These are phyloP conservation scores for Rotaria macrura DNA, from an alignment of 2,888 invertebrate species.

Conservation along the genomic window DNA sequence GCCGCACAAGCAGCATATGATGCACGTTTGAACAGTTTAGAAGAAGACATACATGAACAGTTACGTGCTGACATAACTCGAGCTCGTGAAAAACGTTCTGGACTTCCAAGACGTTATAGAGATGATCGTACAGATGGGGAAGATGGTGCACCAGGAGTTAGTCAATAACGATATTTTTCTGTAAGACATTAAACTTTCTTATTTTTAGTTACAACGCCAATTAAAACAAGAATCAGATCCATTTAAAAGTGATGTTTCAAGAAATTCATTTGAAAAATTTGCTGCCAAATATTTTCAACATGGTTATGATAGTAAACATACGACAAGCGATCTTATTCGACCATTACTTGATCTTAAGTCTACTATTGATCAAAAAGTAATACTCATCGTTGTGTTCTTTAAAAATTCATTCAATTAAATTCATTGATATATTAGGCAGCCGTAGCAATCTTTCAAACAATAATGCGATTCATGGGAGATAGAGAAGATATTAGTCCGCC, in stretches of 20 bases:
- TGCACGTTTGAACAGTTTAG: slow-evolving; percentile 19
- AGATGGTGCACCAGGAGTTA: slow-evolving; percentile 1
- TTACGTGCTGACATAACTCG: not conserved
- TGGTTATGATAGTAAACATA: slow-evolving; percentile 84
- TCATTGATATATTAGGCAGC: not conserved
- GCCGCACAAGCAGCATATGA: not conserved
- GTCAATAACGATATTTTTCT: not conserved
- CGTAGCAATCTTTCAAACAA: not conserved
- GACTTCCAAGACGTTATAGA: not conserved
- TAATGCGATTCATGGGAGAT: slow-evolving; percentile 15
- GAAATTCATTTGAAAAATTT: slow-evolving; percentile 95
- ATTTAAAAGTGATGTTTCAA: slow-evolving; percentile 62
- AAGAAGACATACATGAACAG: slow-evolving; percentile 25
- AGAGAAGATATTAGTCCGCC: not conserved
- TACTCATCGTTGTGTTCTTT: not conserved
- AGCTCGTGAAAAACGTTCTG: slow-evolving; percentile 5
- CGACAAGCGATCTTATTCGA: slow-evolving; percentile 81
- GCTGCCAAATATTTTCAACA: slow-evolving; percentile 92
- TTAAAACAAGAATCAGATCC: not conserved
- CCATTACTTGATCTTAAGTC: slow-evolving; percentile 81
- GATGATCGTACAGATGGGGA: slow-evolving; percentile 22
- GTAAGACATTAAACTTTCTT: not conserved
- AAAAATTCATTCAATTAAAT: not conserved
- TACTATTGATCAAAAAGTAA: slow-evolving; percentile 74
- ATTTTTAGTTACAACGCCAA: not conserved